Evolutionary conservation across 2,797 vertebrate genomes (phyloP).

Genomic region (Tragelaphus oryx): DNA sequence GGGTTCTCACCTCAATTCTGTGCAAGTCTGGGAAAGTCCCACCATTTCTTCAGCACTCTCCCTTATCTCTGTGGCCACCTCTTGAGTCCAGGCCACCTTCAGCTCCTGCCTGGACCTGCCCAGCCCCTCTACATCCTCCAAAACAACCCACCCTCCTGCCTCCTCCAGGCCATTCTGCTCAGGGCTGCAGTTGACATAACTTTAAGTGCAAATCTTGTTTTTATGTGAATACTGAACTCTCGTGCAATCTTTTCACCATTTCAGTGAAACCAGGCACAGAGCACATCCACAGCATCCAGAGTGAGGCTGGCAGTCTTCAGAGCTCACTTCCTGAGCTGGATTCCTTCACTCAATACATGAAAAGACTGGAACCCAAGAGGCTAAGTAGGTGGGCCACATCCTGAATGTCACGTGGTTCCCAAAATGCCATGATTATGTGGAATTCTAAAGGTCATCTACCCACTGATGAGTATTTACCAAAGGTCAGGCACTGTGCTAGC

Average conservation of each 20-base stretch:
- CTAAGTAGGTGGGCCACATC: neutral
- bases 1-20: neutral
- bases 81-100: neutral
- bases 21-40: neutral
- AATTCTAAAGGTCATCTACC: neutral
- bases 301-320: neutral
- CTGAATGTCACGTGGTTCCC: neutral
- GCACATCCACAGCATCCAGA: neutral
- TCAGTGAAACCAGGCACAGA: neutral
- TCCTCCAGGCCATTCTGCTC: neutral
- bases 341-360: neutral
- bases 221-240: neutral
- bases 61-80: neutral
- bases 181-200: neutral
- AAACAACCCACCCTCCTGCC: neutral
- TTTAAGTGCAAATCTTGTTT: neutral
- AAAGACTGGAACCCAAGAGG: neutral
- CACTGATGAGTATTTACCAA: neutral
- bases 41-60: neutral
- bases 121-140: neutral
- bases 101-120: neutral
- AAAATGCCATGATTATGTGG: neutral
- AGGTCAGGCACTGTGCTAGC: neutral
- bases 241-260: neutral
- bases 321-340: neutral